phyloP scores from a whole-genome alignment of 1,140 invertebrate genomes.

The Drosophila punjabiensis region DNA sequence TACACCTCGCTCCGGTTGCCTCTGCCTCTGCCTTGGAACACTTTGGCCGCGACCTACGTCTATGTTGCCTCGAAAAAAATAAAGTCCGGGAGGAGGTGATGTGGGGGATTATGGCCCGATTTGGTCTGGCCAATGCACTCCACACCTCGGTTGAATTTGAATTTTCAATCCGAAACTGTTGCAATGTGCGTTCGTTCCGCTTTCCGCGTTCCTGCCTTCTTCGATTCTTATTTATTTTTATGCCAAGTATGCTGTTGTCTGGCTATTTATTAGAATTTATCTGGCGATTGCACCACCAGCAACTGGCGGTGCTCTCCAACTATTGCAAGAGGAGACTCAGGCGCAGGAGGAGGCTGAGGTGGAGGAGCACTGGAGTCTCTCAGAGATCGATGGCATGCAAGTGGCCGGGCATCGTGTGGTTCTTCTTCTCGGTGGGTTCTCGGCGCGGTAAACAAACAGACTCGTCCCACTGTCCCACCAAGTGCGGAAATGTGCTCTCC shows the following conservation, averaged over 20 bases:
- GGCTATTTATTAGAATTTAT: slow-evolving; percentile 77
- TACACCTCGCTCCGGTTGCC: slow-evolving; percentile 81
- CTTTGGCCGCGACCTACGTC: slow-evolving; percentile 77
- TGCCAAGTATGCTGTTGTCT: slow-evolving; percentile 58
- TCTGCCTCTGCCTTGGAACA: slow-evolving; percentile 61
- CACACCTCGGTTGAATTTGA: slow-evolving; percentile 51
- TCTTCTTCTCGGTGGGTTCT: slow-evolving; percentile 29
- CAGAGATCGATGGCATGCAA: slow-evolving; percentile 47
- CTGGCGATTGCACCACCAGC: slow-evolving; percentile 64
- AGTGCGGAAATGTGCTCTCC: slow-evolving; percentile 65
- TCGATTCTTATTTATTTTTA: slow-evolving; percentile 66
- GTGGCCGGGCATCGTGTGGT: slow-evolving; percentile 52
- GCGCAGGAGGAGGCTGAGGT: neutral
- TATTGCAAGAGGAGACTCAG: slow-evolving; percentile 22
- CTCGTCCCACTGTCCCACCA: slow-evolving; percentile 69
- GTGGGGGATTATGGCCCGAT: slow-evolving; percentile 11
- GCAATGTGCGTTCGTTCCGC: slow-evolving; percentile 43
- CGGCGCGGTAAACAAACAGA: slow-evolving; percentile 53
- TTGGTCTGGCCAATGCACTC: slow-evolving; percentile 63
- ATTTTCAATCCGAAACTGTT: slow-evolving; percentile 29
- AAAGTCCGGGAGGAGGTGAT: slow-evolving; percentile 9
- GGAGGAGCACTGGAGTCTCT: slow-evolving; percentile 11
- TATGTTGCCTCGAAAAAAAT: slow-evolving; percentile 31
- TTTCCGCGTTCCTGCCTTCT: slow-evolving; percentile 21
- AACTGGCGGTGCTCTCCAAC: slow-evolving; percentile 40